phyloP scores from a whole-genome alignment of 2,888 invertebrate species.

The Cosmopolites sordidus region DNA sequence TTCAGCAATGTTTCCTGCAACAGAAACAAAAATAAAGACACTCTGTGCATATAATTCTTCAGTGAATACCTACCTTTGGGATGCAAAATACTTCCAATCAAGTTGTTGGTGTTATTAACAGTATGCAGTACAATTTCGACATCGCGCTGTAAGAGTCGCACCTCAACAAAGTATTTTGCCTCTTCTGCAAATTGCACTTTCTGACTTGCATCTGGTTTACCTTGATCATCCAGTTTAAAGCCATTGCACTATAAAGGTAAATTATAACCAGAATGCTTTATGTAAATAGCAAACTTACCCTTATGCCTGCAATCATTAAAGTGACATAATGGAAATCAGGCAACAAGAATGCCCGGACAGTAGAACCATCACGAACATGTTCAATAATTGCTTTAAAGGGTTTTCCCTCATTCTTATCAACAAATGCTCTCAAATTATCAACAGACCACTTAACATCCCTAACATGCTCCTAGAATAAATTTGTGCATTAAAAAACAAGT shows the following conservation, averaged over 20 bases:
- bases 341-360: constrained; percentile 84
- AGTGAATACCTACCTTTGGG: constrained; percentile 56
- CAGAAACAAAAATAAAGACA: not conserved
- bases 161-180: constrained; percentile 91
- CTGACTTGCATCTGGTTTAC: constrained; percentile 62
- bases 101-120: constrained; percentile 80
- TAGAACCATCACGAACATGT: constrained; percentile 96
- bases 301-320: constrained; percentile 91
- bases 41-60: not conserved
- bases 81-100: constrained; percentile 89
- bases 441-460: constrained; percentile 85
- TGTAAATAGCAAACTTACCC: constrained; percentile 51
- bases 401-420: constrained; percentile 81
- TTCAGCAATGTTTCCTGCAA: constrained; percentile 74
- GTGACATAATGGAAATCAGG: constrained; percentile 91
- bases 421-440: constrained; percentile 72
- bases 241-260: constrained; percentile 60
- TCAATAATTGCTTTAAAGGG: constrained; percentile 92
- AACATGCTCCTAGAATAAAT: constrained; percentile 57
- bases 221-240: constrained; percentile 72
- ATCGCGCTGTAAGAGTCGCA: constrained; percentile 84
- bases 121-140: constrained; percentile 88
- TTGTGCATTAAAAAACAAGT: not conserved
- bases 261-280: constrained; percentile 7
- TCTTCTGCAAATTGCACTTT: constrained; percentile 78